These are phyloP conservation scores for Drosophila grimshawi DNA, from an alignment of 1,140 invertebrate genomes.

Conservation along the genomic window DNA sequence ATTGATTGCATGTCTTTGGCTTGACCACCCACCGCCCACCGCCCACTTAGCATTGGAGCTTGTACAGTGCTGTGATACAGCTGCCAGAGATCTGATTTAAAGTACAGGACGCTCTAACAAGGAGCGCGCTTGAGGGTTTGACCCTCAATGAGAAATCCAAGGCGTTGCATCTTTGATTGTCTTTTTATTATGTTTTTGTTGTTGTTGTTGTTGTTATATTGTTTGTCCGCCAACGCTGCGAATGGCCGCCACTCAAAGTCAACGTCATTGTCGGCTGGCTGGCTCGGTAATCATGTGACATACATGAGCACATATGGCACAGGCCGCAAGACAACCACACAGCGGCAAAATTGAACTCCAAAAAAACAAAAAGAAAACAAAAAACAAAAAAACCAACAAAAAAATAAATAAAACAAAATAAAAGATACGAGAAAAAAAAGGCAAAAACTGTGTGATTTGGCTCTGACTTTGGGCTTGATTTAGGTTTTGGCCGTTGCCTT, in stretches of 20 bases:
- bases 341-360: not conserved
- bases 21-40: not conserved
- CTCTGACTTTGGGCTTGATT: constrained; percentile 33
- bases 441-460: not conserved
- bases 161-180: not conserved
- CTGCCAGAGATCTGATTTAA: constrained; percentile 9
- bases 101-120: constrained; percentile 9
- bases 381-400: constrained; percentile 1
- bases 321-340: not conserved
- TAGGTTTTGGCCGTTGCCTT: constrained; percentile 20
- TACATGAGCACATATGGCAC: constrained; percentile 20
- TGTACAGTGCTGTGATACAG: not conserved
- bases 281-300: constrained; percentile 46
- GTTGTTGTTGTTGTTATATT: constrained; percentile 13
- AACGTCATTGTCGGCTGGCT: constrained; percentile 51
- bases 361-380: not conserved
- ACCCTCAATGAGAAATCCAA: not conserved
- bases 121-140: not conserved
- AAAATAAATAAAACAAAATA: constrained; percentile 5
- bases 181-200: constrained; percentile 1
- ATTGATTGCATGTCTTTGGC: not conserved
- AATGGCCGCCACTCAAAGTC: constrained; percentile 45
- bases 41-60: not conserved
- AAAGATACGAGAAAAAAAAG: constrained; percentile 5
- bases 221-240: constrained; percentile 36